Evolutionary conservation across 64 coral and sea anemone species (phyloP).

Genomic region (Cladopsammia gracilis): DNA sequence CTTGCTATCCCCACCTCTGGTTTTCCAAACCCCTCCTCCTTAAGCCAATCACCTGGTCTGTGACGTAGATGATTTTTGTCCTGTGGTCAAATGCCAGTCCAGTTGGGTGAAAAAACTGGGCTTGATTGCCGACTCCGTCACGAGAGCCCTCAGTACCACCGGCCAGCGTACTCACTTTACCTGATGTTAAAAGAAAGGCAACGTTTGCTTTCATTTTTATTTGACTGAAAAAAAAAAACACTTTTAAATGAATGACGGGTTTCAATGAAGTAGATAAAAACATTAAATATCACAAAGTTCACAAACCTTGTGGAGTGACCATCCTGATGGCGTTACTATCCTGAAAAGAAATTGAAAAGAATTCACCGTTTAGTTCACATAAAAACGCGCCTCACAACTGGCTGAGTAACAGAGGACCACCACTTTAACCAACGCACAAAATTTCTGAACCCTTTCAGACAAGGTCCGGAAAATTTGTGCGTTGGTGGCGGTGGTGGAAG

Average conservation of each 20-base stretch:
- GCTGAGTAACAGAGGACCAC: too few relatives aligned
- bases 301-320: conserved; percentile 79
- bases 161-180: conserved; percentile 83
- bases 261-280: neutral
- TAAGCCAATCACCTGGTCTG: conserved; percentile 95
- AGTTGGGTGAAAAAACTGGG: conserved; percentile 83
- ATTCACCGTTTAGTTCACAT: too few relatives aligned
- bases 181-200: neutral
- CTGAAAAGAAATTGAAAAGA: conserved; percentile 23
- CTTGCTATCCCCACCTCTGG: too few relatives aligned
- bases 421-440: too few relatives aligned
- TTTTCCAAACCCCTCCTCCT: too few relatives aligned
- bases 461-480: too few relatives aligned
- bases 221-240: too few relatives aligned
- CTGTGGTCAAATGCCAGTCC: conserved; percentile 78
- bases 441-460: too few relatives aligned
- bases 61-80: conserved; percentile 89
- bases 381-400: too few relatives aligned
- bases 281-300: conserved; percentile 35
- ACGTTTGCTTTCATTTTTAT: too few relatives aligned
- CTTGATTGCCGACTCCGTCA: conserved; percentile 68
- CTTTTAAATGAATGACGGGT: neutral
- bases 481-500: too few relatives aligned
- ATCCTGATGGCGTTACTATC: conserved; percentile 87
- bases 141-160: conserved; percentile 71